These are phyloP conservation scores for Manis crassicaudata DNA, from an alignment of 2,797 vertebrate genomes.

Conservation along the genomic window DNA sequence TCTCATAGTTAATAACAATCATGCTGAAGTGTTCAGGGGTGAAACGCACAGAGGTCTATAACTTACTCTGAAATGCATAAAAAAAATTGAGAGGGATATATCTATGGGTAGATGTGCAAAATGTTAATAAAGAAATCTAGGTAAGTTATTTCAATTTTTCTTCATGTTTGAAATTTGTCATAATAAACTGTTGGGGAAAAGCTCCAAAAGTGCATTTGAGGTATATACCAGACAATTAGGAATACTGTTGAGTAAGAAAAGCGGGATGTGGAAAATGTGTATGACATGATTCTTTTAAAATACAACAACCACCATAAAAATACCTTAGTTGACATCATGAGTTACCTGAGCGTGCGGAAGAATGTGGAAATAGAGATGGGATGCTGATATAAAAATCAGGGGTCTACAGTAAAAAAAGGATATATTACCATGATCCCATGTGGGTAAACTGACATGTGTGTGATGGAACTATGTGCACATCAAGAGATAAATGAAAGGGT, in stretches of 20 bases:
- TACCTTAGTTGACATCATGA: not conserved
- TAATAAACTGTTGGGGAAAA: not conserved
- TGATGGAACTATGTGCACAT: not conserved
- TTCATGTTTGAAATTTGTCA: slow-evolving; percentile 16
- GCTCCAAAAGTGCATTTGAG: not conserved
- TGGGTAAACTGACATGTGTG: not conserved
- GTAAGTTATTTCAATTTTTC: not conserved
- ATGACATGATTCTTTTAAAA: not conserved
- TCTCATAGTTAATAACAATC: not conserved
- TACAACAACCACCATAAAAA: not conserved
- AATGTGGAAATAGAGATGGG: not conserved
- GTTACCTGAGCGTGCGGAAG: not conserved
- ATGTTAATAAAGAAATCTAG: not conserved
- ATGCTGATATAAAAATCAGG: not conserved
- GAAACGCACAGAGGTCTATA: not conserved
- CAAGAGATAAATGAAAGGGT: not conserved
- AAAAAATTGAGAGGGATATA: not conserved
- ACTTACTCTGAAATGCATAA: not conserved
- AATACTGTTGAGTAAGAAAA: not conserved
- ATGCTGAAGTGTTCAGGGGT: not conserved
- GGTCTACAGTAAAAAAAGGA: not conserved
- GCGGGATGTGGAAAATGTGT: not conserved
- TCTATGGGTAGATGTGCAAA: not conserved
- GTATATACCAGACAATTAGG: not conserved
- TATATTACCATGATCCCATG: not conserved